Evolutionary conservation across 2,797 vertebrate genomes (phyloP).

Genomic region (Pipistrellus pipistrellus): DNA sequence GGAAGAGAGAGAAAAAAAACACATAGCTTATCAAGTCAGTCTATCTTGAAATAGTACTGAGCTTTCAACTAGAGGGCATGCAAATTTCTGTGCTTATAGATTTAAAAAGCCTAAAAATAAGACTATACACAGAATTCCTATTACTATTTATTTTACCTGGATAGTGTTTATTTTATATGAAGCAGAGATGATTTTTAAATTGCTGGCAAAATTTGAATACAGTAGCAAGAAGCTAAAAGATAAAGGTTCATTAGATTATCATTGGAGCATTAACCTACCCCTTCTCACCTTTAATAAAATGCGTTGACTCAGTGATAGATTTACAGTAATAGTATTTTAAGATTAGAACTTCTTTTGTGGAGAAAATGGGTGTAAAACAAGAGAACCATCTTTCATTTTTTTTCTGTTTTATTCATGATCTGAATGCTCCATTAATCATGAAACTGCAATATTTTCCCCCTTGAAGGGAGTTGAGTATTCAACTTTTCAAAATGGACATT

Average conservation of each 20-base stretch:
- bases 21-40: neutral
- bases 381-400: neutral
- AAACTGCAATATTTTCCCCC: neutral
- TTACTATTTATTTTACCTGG: neutral
- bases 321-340: conserved; percentile 42
- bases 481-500: conserved; percentile 9
- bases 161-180: conserved; percentile 11
- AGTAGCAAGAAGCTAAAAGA: neutral
- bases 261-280: neutral
- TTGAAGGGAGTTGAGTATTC: neutral
- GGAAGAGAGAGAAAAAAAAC: neutral
- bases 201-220: neutral
- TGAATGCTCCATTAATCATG: neutral
- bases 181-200: neutral
- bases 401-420: neutral
- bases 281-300: neutral
- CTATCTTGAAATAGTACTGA: neutral
- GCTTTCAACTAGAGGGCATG: neutral
- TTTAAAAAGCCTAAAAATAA: neutral
- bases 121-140: neutral
- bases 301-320: neutral
- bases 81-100: neutral
- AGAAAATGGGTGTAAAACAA: neutral
- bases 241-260: conserved; percentile 28
- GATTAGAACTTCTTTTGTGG: conserved; percentile 17